Base-by-base conservation (phyloP, 1,140 invertebrate genomes). In the Apis dorsata region DNA sequence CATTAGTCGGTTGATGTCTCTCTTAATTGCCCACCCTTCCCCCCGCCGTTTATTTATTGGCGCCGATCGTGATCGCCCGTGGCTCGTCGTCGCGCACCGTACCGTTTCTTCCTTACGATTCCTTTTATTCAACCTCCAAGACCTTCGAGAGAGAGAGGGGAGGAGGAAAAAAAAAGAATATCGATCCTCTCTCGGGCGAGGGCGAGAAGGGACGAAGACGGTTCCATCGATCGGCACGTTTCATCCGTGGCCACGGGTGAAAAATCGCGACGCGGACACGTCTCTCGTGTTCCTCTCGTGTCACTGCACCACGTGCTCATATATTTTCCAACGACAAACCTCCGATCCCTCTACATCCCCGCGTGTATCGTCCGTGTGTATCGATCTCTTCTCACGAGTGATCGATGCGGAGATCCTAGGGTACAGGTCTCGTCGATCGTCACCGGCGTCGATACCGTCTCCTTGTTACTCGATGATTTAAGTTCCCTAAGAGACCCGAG, bases 1-100 rank as follows among this genome's bases (percentile, higher is more conserved):
- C 91, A 93, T 93, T 92, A 93, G 91, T 92, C 90, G 90, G 79
- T 91, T 93, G 92, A 93, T 92, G 92, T 93, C 91, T 91, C 90
- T 92, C 91, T 93, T 93, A 92, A 93, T 93, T 93, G 91, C 90
- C 76, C 89, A 85, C 83, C 88, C 88, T 90, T 80, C 78, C 85
- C 84, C 87, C 70, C 73, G 65, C 65, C 63, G 88, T 88, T 91
- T 92, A 92, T 93, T 93, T 90, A 90, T 92, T 89, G 85, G 79
- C 81, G 80, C 74, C 69, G 91, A 92, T 92, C 90, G 82, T 80
- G 89, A 90, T 91, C 89, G 63, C 57, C 53, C 72, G 28, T 69
- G 57, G 59, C 34, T 44, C 34, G 49, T 71, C 68, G 49, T 9
- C 34, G 15, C 53, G 53, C 57, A 68, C 15, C 51, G 59, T 53